Evolutionary conservation across 2,888 invertebrate genomes (phyloP).

Genomic region (Nezara viridula): DNA sequence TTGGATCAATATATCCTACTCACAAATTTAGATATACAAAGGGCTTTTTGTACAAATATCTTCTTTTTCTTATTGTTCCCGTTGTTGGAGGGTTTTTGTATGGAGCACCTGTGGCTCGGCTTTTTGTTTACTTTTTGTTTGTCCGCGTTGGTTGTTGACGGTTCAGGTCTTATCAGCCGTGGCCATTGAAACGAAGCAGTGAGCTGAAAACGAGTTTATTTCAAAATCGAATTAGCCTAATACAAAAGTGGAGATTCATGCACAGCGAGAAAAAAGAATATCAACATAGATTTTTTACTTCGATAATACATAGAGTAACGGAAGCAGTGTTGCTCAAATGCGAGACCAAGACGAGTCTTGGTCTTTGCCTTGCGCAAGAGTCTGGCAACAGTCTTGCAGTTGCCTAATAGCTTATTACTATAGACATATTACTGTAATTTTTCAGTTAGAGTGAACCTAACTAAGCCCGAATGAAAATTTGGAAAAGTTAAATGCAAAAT

Average conservation of each 20-base stretch:
- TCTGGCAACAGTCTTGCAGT: too few species aligned
- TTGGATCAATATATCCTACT: conserved; percentile 37
- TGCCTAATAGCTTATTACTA: too few species aligned
- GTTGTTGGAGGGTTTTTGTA: neutral
- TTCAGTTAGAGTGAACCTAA: too few species aligned
- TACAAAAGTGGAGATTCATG: neutral
- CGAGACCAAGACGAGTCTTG: too few species aligned
- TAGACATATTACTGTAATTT: too few species aligned
- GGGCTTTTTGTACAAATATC: conserved; percentile 1
- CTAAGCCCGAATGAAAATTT: too few species aligned
- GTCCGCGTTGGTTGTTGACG: neutral
- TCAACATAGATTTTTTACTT: neutral
- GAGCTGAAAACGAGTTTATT: neutral
- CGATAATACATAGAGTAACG: too few species aligned
- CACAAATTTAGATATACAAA: conserved; percentile 16
- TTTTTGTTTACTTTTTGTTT: conserved; percentile 2
- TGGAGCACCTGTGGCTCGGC: neutral
- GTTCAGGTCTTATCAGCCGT: neutral
- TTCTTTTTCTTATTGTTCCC: neutral
- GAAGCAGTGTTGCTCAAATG: too few species aligned
- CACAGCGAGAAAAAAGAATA: neutral
- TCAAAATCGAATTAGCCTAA: neutral
- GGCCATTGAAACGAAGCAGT: neutral
- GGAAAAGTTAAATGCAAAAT: too few species aligned
- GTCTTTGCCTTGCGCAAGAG: too few species aligned